A percentile compares a stretch with the other conserved stretches of the same genome.
Evolutionary conservation across 2,113 vertebrate species (phyloP).

Genomic region (Stictonetta naevosa): DNA sequence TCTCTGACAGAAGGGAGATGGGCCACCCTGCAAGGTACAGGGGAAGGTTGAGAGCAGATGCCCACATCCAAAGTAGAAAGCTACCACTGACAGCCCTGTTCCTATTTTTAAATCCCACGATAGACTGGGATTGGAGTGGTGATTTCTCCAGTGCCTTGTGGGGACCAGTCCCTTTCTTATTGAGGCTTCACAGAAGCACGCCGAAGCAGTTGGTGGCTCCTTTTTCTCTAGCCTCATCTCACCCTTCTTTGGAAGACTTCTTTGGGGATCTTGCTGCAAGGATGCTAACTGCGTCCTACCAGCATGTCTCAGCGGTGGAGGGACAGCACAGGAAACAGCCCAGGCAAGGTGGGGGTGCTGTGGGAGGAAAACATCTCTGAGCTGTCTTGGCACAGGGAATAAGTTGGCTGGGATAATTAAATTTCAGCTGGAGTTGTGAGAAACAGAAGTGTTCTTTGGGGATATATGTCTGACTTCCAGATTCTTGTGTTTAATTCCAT

Average conservation of each 20-base stretch:
- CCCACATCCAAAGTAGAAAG: not conserved
- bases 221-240: not conserved
- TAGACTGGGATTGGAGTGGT: not conserved
- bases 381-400: not conserved
- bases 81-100: not conserved
- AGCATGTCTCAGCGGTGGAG: not conserved
- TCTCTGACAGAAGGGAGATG: fast-evolving
- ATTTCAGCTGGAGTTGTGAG: not conserved
- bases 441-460: not conserved
- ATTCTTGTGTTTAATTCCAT: not conserved
- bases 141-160: not conserved
- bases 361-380: not conserved
- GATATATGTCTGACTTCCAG: not conserved
- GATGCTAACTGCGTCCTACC: not conserved
- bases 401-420: not conserved
- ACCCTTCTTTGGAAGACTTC: not conserved
- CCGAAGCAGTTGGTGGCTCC: not conserved
- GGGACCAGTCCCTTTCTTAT: not conserved
- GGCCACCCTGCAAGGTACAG: fast-evolving
- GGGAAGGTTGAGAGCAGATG: not conserved
- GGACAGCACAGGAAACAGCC: not conserved
- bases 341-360: not conserved
- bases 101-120: not conserved
- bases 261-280: not conserved
- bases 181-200: not conserved